Evolutionary conservation across 2,888 invertebrate species (phyloP), one percentile per base, ranked within the genome.

Genomic region (Lasioglossum lativentre): DNA sequence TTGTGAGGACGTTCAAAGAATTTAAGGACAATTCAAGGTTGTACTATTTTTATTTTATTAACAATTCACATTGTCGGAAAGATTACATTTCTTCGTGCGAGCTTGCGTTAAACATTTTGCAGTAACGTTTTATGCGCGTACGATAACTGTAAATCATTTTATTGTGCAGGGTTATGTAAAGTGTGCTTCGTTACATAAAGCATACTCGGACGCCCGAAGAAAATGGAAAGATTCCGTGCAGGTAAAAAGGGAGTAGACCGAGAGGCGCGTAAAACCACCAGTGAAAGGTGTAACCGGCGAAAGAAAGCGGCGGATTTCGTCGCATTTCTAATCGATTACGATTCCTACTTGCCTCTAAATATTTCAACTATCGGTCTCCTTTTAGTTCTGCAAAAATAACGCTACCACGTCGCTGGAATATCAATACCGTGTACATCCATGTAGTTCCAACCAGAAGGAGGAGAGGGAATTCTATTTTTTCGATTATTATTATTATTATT

Each of bases 301-400:
- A 78, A 84, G 84, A 78, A 84, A 85, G 59, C 84, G 16, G 42
- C 27, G 59, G 75, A 76, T 84, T 84, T 84, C 56, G 77, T 83
- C 77, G 73, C 38, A 70, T 68, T 47, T 75, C 85, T 52, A 75
- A 85, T 85, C 85, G 85, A 85, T 85, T 63, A 72, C 74, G 71
- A 84, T 84, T 68, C 63, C 45, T 75, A 75, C 71, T 47, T 34
- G 34, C 38, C 59, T 14, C n/a, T 71, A 56, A 78, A 84, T 84
- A 75, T 78, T 83, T 84, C 77, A 84, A 63, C 71, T 71, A 71
- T 75, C 47, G 52, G 70, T 59, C 77, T 47, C n/a, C 42, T 56
- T 84, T 66, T 47, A 27, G 52, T 16, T 40, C 42, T 10, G 38
- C 56, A 68, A 68, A 83, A 40, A 59, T 45, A 68, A 30, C 56